A percentile compares a stretch with the other conserved stretches of the same genome.
phyloP scores from a whole-genome alignment of 2,113 vertebrate species.

The Trematomus loennbergii region DNA sequence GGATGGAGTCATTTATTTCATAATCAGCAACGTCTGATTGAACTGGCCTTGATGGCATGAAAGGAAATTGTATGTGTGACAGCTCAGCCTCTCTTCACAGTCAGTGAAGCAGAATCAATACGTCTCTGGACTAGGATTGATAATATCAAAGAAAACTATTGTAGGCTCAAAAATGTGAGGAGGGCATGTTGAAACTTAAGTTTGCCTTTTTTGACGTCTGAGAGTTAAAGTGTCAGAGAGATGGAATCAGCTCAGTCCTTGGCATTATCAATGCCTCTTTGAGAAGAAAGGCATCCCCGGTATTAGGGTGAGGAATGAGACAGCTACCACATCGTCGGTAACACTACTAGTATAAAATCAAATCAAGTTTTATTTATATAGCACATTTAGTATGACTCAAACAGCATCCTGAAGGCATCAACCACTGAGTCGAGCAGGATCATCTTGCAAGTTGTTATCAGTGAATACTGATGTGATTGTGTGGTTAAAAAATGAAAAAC shows the following conservation, averaged over 20 bases:
- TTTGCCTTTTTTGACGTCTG: conserved; percentile 34
- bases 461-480: neutral
- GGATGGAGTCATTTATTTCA: neutral
- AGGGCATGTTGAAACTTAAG: conserved; percentile 30
- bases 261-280: neutral
- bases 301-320: conserved; percentile 35
- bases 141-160: conserved; percentile 17
- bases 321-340: neutral
- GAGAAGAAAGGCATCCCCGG: conserved; percentile 41
- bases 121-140: conserved; percentile 1
- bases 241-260: conserved; percentile 45
- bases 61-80: neutral
- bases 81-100: neutral
- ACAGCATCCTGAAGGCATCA: neutral
- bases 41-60: neutral
- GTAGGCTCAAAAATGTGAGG: conserved; percentile 34
- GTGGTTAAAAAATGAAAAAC: too few relatives aligned
- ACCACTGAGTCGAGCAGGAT: conserved; percentile 7
- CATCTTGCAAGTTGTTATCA: neutral
- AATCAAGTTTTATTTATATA: too few relatives aligned
- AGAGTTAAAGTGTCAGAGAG: conserved; percentile 53
- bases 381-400: neutral
- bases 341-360: neutral
- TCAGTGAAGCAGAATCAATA: conserved; percentile 21
- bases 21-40: neutral